Evolutionary conservation across 2,888 invertebrate species (phyloP), one percentile per base, ranked within the genome.

Genomic region (Crepidodera aurea): DNA sequence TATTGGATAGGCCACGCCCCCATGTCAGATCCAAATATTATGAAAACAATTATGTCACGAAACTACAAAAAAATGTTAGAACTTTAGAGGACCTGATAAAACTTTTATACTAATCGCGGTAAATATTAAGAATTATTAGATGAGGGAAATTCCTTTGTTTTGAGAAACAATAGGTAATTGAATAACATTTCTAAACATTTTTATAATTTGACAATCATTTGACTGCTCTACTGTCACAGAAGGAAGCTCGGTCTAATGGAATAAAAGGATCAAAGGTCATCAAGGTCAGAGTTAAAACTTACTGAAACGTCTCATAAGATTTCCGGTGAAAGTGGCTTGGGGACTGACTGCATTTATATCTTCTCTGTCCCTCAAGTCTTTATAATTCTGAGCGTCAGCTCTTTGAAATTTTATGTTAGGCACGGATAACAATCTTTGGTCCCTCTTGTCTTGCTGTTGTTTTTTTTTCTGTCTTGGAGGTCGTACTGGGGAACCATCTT

Each of bases 241-340:
- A 61, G 54, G 51, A 54, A 50, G 60, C 7, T 37, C 39, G 62
- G 63, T 48, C 51, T 60, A 40, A 39, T 56, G 65, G 60, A 65
- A 19, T 7, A 39, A 54, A 51, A 37, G 50, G 29, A 12, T 27
- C 25, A 40, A 53, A 51, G 61, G 60, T 40, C 16, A 32, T 39
- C 22, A 40, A 40, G 54, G 60, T 55, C 66, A 65, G 61, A 69
- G 40, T 71, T 57, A 68, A 70, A 87, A 93, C 93, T 93, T 92
- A 93, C 93, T 92, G 88, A 92, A 91, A 85, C 92, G 89, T 81
- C 92, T 87, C 85, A 90, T 90, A 74, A 92, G 84, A 84, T 85
- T 89, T 79, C 90, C 89, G 73, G 90, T 88, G 84, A 90, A 88
- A 40, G 59, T 68, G 66, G 83, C 81, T 71, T 83, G 77, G 73